Conservation (phyloP, 2,888 invertebrate genomes). For the Tachina grossa region DNA sequence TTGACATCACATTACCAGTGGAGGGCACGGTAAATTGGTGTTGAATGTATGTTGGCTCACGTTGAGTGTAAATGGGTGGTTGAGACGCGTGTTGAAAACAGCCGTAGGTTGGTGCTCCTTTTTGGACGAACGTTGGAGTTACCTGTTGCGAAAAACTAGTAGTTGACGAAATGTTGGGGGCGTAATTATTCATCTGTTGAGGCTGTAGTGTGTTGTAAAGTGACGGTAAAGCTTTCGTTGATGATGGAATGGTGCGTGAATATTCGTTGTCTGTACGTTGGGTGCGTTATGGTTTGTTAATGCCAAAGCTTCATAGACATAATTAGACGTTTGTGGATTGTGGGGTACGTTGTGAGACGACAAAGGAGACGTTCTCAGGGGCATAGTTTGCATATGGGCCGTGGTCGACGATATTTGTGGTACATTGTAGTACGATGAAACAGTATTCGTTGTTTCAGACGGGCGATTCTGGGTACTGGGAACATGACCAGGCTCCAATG, state of each 20-base stretch:
- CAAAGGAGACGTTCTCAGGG: too few relatives aligned
- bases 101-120: not conserved
- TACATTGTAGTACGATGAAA: too few relatives aligned
- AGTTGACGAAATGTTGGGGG: not conserved
- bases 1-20: not conserved
- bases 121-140: not conserved
- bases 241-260: not conserved
- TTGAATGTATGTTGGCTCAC: not conserved
- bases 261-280: too few relatives aligned
- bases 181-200: not conserved
- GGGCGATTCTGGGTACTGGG: too few relatives aligned
- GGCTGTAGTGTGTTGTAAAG: not conserved
- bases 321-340: too few relatives aligned
- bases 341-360: too few relatives aligned
- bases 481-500: too few relatives aligned
- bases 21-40: not conserved
- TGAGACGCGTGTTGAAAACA: not conserved
- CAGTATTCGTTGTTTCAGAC: too few relatives aligned
- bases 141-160: conserved; percentile 1
- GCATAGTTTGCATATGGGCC: too few relatives aligned
- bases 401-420: too few relatives aligned
- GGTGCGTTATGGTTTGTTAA: not conserved
- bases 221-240: not conserved
- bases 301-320: too few relatives aligned
- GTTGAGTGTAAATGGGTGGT: not conserved